Conservation (phyloP, 2,888 invertebrate species). For the Leptogaster cylindrica region DNA sequence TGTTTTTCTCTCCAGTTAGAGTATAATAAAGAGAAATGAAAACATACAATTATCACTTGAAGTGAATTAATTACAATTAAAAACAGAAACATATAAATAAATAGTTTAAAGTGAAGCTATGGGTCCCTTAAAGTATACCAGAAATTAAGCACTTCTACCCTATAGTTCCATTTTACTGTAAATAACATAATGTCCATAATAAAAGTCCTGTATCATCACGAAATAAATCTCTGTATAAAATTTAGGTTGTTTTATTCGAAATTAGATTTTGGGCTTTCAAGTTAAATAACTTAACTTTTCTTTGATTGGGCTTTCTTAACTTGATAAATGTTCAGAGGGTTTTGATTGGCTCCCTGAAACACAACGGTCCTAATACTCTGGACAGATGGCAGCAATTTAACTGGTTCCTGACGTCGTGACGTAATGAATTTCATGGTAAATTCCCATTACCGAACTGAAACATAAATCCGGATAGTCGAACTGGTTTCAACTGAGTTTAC, state of each 20-base stretch:
- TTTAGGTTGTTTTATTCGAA: background rate
- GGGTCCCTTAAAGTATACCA: slow-evolving; percentile 38
- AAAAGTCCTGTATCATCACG: slow-evolving; percentile 17
- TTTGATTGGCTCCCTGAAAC: no score
- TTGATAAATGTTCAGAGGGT: no score
- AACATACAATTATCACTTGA: background rate
- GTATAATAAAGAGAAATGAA: background rate
- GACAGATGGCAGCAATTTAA: no score
- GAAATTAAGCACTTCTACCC: slow-evolving; percentile 24
- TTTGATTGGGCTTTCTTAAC: no score
- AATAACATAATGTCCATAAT: slow-evolving; percentile 41
- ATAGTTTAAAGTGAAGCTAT: slow-evolving; percentile 18
- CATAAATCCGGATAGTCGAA: no score
- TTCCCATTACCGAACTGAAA: no score
- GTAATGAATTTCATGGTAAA: no score
- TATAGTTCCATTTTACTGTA: slow-evolving; percentile 46
- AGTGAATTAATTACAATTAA: background rate
- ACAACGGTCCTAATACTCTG: no score
- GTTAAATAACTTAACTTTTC: no score
- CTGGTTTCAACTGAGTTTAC: no score
- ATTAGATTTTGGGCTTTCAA: background rate
- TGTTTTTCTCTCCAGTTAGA: slow-evolving; percentile 4
- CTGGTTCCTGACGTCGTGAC: no score
- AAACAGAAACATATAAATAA: slow-evolving; percentile 2
- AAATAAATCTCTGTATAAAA: slow-evolving; percentile 36